phyloP scores from a whole-genome alignment of 1,140 invertebrate genomes.

The Ceratitis capitata region DNA sequence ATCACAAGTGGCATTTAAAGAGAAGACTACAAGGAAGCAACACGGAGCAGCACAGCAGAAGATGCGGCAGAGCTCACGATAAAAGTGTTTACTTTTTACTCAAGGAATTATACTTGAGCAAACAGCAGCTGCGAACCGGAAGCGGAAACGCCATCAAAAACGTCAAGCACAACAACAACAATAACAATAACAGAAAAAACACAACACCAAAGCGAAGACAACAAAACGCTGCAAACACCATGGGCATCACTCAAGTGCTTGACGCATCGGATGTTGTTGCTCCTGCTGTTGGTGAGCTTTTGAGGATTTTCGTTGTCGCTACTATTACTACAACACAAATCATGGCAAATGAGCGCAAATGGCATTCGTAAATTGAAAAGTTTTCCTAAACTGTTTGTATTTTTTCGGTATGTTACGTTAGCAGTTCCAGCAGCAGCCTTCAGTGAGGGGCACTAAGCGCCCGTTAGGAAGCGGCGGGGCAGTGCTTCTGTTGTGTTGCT shows the following conservation, averaged over 20 bases:
- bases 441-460: neutral
- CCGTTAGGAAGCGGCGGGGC: neutral
- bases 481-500: conserved; percentile 4
- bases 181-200: neutral
- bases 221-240: neutral
- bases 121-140: conserved; percentile 12
- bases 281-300: neutral
- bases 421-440: neutral
- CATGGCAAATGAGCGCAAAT: conserved; percentile 15
- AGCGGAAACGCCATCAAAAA: conserved; percentile 11
- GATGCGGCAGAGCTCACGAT: neutral
- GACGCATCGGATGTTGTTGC: neutral
- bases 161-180: neutral
- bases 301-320: neutral
- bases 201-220: neutral
- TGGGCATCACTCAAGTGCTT: neutral
- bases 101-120: conserved; percentile 30
- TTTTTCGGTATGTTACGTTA: neutral
- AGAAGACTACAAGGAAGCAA: neutral
- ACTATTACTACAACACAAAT: neutral
- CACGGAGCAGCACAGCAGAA: neutral
- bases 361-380: conserved; percentile 27
- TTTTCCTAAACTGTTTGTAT: conserved; percentile 24
- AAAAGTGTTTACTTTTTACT: conserved; percentile 31
- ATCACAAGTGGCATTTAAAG: neutral